phyloP scores from a whole-genome alignment of 2,113 vertebrate species.

The Damaliscus lunatus region DNA sequence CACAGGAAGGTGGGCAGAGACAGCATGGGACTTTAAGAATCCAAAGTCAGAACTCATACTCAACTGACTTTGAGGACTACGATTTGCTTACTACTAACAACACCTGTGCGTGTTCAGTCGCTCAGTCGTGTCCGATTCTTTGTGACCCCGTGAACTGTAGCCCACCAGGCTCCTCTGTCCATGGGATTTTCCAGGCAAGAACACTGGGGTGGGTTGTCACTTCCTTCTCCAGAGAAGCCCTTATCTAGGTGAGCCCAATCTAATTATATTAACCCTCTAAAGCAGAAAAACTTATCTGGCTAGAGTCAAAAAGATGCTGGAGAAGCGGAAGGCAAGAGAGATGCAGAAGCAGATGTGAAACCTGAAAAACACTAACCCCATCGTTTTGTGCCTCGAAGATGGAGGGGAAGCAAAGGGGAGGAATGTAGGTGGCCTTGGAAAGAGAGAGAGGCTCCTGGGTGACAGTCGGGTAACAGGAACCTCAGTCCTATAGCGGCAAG shows the following conservation, averaged over 20 bases:
- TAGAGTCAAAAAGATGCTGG: neutral
- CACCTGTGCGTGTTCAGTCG: accelerated
- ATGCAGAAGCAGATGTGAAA: neutral
- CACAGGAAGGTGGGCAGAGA: neutral
- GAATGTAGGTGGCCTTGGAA: neutral
- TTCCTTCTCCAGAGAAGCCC: neutral
- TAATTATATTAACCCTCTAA: neutral
- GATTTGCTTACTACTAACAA: neutral
- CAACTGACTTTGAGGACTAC: neutral
- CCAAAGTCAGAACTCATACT: neutral
- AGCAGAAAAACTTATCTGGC: neutral
- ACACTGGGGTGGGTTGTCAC: neutral
- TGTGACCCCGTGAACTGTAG: neutral
- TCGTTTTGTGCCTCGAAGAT: neutral
- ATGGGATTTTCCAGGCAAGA: neutral
- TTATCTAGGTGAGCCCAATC: neutral
- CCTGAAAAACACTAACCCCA: neutral
- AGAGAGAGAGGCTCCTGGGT: neutral
- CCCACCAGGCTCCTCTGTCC: neutral
- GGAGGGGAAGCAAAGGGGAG: neutral
- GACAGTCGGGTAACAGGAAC: neutral
- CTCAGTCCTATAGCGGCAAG: neutral
- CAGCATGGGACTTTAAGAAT: neutral
- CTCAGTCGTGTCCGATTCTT: neutral
- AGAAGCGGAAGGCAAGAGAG: neutral